phyloP scores from a whole-genome alignment of 1,140 invertebrate genomes.

The Anastrepha obliqua region DNA sequence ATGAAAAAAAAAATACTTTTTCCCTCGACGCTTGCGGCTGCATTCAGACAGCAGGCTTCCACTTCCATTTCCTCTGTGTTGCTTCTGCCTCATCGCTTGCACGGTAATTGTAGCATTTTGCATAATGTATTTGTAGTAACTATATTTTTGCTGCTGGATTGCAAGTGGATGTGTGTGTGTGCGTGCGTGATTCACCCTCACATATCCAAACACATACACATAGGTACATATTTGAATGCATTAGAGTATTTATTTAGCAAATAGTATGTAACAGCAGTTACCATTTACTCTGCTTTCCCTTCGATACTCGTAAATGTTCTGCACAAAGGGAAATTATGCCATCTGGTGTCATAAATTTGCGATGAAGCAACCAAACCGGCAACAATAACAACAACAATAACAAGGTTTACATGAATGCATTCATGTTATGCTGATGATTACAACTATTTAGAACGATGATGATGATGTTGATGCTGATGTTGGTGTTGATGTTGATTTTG shows the following conservation, averaged over 20 bases:
- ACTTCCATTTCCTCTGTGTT: neutral
- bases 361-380: neutral
- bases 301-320: neutral
- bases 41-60: neutral
- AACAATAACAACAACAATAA: neutral
- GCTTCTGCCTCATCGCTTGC: neutral
- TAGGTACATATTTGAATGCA: neutral
- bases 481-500: neutral
- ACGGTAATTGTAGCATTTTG: slow-evolving; percentile 35
- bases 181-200: too few relatives aligned
- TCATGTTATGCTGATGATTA: slow-evolving; percentile 19
- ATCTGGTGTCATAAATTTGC: slow-evolving; percentile 52
- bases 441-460: slow-evolving; percentile 4
- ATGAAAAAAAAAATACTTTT: neutral
- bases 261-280: slow-evolving; percentile 1
- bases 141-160: slow-evolving; percentile 1
- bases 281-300: neutral
- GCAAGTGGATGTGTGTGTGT: neutral
- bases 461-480: neutral
- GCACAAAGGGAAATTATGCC: slow-evolving; percentile 44
- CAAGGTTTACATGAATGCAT: neutral
- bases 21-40: neutral
- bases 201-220: neutral
- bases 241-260: slow-evolving; percentile 41
- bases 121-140: slow-evolving; percentile 37